These are phyloP conservation scores for Dermochelys coriacea DNA, from an alignment of 2,797 vertebrate genomes.

Conservation along the genomic window DNA sequence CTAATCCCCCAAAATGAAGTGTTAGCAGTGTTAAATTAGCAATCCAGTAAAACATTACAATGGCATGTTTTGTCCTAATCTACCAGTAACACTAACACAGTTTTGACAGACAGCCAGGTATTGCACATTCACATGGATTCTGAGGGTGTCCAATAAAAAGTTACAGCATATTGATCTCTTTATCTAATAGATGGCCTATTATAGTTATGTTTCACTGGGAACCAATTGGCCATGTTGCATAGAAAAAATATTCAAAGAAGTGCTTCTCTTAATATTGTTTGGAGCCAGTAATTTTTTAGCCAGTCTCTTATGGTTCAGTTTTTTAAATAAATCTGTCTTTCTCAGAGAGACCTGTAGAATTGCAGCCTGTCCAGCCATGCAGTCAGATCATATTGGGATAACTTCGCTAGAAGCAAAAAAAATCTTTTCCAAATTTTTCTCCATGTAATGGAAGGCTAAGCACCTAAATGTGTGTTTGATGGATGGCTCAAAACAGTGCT, in stretches of 20 bases:
- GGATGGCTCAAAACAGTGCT: background rate
- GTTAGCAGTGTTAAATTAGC: background rate
- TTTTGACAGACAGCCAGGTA: background rate
- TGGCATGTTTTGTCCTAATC: fast-evolving
- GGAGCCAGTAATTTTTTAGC: background rate
- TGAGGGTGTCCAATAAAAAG: background rate
- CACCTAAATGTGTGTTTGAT: background rate
- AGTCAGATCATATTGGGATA: background rate
- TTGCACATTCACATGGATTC: background rate
- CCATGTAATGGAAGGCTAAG: background rate
- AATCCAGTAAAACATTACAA: background rate
- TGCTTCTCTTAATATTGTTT: background rate
- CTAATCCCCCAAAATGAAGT: background rate
- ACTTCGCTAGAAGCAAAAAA: fast-evolving
- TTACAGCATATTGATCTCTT: background rate
- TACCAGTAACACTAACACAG: background rate
- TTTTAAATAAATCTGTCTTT: background rate
- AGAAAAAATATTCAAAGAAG: background rate
- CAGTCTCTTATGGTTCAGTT: background rate
- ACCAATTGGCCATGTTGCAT: fast-evolving
- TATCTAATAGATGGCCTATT: background rate
- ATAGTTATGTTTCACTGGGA: background rate
- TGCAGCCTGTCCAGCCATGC: background rate
- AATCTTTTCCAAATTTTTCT: background rate
- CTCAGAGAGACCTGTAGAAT: background rate